phyloP scores from a whole-genome alignment of 2,797 vertebrate genomes.

The Amazonetta brasiliensis region DNA sequence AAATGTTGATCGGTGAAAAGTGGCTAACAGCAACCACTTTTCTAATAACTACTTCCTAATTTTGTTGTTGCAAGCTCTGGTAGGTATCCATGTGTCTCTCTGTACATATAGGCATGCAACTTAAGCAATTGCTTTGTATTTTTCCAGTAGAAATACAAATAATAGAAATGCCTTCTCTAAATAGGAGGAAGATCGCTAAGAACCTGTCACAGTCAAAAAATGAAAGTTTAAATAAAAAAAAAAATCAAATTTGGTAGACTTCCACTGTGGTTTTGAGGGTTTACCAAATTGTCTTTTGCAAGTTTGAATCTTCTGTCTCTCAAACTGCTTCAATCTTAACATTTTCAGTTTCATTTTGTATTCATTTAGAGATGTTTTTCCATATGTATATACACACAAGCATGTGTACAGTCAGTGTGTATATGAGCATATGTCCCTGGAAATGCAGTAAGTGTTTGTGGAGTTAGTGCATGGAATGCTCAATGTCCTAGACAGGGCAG shows the following conservation, averaged over 20 bases:
- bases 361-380: conserved; percentile 10
- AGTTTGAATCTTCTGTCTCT: conserved; percentile 44
- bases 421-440: conserved; percentile 47
- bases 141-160: neutral
- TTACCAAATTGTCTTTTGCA: neutral
- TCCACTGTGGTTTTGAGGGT: neutral
- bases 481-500: neutral
- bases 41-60: neutral
- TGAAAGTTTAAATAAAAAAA: neutral
- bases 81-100: neutral
- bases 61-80: conserved; percentile 1
- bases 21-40: neutral
- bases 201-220: conserved; percentile 11
- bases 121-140: neutral
- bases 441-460: conserved; percentile 34
- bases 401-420: conserved; percentile 53
- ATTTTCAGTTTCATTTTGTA: conserved; percentile 18
- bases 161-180: neutral
- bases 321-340: neutral
- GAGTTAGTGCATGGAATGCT: conserved; percentile 60
- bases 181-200: neutral
- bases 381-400: conserved; percentile 60
- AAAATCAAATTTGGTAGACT: neutral
- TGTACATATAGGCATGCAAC: neutral
- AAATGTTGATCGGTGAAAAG: neutral